Percentiles rank a stretch among this genome's conserved stretches.
Evolutionary conservation across 2,888 invertebrate species (phyloP).

Genomic region (Polietes domitor): DNA sequence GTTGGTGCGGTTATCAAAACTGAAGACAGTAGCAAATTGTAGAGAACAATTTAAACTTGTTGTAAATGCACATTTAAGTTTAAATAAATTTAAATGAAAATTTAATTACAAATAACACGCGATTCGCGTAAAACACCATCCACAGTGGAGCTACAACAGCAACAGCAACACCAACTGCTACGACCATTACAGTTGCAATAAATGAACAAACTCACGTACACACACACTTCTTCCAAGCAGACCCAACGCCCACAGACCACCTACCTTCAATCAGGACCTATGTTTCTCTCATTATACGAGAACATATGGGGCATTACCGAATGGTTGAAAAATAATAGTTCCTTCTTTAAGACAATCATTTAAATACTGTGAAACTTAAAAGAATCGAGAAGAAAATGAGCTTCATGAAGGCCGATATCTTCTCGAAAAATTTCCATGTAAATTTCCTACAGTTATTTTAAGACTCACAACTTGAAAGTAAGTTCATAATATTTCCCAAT

Average conservation of each 20-base stretch:
- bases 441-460: too few species aligned
- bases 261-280: background rate
- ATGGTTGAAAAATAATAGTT: too few species aligned
- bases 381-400: background rate
- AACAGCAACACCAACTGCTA: background rate
- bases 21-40: slow-evolving; percentile 67
- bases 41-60: slow-evolving; percentile 62
- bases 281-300: background rate
- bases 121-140: slow-evolving; percentile 51
- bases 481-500: too few species aligned
- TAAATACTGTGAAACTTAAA: background rate
- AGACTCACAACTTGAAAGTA: too few species aligned
- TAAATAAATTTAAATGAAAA: slow-evolving; percentile 66
- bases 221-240: background rate
- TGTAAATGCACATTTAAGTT: slow-evolving; percentile 66
- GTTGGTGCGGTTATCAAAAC: slow-evolving; percentile 61
- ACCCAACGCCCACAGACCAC: background rate
- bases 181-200: slow-evolving; percentile 4
- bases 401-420: too few species aligned
- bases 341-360: too few species aligned
- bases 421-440: too few species aligned
- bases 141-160: background rate
- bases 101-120: slow-evolving; percentile 65
- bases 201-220: background rate
- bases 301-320: background rate